Base-by-base conservation (phyloP, 1,140 invertebrate species). In the Anadara kagoshimensis region DNA sequence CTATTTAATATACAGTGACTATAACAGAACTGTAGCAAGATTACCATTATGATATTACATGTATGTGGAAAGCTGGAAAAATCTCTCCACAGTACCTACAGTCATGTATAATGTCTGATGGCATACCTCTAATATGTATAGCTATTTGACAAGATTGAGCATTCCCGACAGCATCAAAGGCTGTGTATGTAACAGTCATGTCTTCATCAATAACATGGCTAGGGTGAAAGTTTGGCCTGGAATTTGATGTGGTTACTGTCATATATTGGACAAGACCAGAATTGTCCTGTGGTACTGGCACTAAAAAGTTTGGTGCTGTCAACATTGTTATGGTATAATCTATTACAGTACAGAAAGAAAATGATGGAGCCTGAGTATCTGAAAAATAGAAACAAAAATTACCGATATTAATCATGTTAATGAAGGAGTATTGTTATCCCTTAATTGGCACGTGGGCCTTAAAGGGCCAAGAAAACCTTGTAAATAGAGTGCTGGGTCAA, bases 121-220 rank as follows among this genome's bases (percentile, higher is more conserved):
- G 54, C 70, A 49, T 49, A 78, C 79, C 76, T 69, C 61, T 76
- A n/a, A 81, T 65, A 11, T 22, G 59, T 0, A 76, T 61, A 2
- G 36, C 44, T 29, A 76, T 69, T 8, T 53, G 47, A 49, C 79
- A 81, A 16, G 51, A 20, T 7, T 44, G 69, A 3, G 12, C n/a
- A 44, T 78, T 76, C 16, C 59, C 57, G 14, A 45, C 29, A 20
- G 22, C 49, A 56, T 81, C 79, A 14, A 22, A 51, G 51, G 68
- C 76, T 49, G 62, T 67, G 53, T 73, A 76, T 1, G 45, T 68
- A 14, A 81, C 71, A 1, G 22, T 20, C 22, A 56, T 66, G 14
- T 62, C 20, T 1, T 72, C 47, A n/a, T 49, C 54, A 47, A 78
- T 41, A 7, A 74, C 54, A 10, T 69, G 54, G 7, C 47, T 43